Evolutionary conservation across 1,140 invertebrate species (phyloP).

Genomic region (Nymphalis io): DNA sequence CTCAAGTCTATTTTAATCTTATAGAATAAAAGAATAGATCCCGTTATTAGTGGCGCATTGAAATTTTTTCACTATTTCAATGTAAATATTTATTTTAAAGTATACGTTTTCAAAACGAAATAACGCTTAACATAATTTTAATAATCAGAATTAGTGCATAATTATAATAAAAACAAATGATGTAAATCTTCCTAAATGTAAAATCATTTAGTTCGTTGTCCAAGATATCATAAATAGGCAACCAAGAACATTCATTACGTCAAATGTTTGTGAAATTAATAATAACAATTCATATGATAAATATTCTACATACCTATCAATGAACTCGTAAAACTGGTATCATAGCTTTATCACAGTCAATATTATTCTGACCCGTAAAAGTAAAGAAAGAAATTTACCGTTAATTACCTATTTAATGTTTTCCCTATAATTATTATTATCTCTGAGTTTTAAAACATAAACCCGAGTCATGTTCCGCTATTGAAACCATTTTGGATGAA

Average conservation of each 20-base stretch:
- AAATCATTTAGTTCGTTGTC: slow-evolving; percentile 13
- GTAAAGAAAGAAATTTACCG: neutral
- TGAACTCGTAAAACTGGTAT: slow-evolving; percentile 29
- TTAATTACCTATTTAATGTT: neutral
- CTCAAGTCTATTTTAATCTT: too few relatives aligned
- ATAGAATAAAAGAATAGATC: too few relatives aligned
- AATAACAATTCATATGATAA: slow-evolving; percentile 28
- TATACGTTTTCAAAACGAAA: too few relatives aligned
- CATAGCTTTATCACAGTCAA: slow-evolving; percentile 20
- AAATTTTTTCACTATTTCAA: too few relatives aligned
- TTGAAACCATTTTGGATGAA: too few relatives aligned
- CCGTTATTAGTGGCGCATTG: too few relatives aligned
- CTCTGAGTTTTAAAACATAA: too few relatives aligned
- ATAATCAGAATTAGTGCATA: neutral
- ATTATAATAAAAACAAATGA: neutral
- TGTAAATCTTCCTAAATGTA: slow-evolving; percentile 20
- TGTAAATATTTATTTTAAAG: too few relatives aligned
- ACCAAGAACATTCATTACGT: slow-evolving; percentile 10
- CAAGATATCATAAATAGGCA: slow-evolving; percentile 23
- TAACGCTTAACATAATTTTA: too few relatives aligned
- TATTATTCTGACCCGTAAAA: slow-evolving; percentile 28
- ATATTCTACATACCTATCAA: slow-evolving; percentile 23
- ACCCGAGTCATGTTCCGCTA: too few relatives aligned
- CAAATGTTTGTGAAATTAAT: slow-evolving; percentile 31
- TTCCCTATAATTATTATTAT: neutral